phyloP scores from a whole-genome alignment of 2,888 invertebrate genomes.

The Synergus itoensis region DNA sequence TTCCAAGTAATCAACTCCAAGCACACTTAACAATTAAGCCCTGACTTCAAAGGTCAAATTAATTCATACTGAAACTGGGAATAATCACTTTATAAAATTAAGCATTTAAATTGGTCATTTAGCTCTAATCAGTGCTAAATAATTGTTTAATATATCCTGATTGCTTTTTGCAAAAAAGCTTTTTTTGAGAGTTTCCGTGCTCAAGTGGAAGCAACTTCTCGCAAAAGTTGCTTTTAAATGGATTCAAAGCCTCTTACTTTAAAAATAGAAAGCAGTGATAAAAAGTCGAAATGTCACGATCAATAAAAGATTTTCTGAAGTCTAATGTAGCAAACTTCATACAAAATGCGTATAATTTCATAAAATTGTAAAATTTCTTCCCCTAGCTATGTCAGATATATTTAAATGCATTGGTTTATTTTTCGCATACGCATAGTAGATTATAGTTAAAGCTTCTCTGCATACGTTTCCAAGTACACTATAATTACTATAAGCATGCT shows the following conservation, averaged over 20 bases:
- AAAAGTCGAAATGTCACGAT: neutral
- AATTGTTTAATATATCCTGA: too few relatives aligned
- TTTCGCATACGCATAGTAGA: neutral
- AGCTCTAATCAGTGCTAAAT: neutral
- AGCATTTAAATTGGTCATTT: too few relatives aligned
- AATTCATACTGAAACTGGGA: neutral
- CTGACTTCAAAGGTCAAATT: neutral
- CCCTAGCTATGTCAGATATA: too few relatives aligned
- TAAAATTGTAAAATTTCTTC: neutral
- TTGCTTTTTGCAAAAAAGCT: neutral
- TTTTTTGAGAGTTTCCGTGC: neutral
- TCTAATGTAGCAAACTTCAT: too few relatives aligned
- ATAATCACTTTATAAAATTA: neutral
- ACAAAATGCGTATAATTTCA: too few relatives aligned
- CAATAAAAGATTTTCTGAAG: neutral
- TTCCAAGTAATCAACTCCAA: neutral
- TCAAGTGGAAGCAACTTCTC: slow-evolving; percentile 15
- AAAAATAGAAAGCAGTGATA: slow-evolving; percentile 9
- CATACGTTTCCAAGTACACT: neutral
- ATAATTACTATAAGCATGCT: neutral
- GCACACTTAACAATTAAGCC: neutral
- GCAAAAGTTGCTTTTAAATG: neutral
- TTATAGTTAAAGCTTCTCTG: neutral
- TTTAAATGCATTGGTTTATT: neutral
- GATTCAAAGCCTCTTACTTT: neutral